Evolutionary conservation across 2,113 vertebrate species (phyloP), one percentile per base, ranked within the genome.

Genomic region (Emberiza fucata): DNA sequence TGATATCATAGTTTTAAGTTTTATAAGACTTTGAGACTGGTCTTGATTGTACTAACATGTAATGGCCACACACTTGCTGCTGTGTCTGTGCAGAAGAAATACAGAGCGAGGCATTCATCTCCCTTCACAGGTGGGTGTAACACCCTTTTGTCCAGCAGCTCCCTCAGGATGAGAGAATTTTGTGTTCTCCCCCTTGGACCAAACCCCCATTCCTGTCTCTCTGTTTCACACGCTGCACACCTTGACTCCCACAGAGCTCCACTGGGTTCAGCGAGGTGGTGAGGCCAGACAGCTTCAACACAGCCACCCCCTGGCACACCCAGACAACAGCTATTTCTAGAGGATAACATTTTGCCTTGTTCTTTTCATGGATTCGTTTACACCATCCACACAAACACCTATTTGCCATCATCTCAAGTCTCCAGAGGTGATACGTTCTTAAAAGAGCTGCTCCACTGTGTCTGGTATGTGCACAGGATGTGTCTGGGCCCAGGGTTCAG

Each of bases 91-190:
- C 39, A 70, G 29, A 68, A 56, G 76, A 78, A 75, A 83, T 1
- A 20, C 8, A 45, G 18, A 81, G 24, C 0, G 0, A 77, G 25
- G 45, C 6, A 24, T 23, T 60, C 2, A 29, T 9, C 48, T 15
- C 23, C 85, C 31, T 51, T 60, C 31, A 9, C 56, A 54, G 29
- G 35, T 42, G 42, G 47, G 9, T 28, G 2, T 39, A 35, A 47
- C 14, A 39, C 3, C 8, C 28, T 65, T 54, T 48, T 16, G 21
- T 29, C 3, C 4, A 72, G 42, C 12, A 85, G 63, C 10, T 78
- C 69, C 33, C 18, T 8, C 31, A 39, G 16, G 23, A 81, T 6
- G 56, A 84, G 64, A 50, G 18, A 56, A 47, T 57, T 80, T 12
- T 17, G 14, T 31, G 12, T 17, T 9, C 28, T 28, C 8, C 2